Evolutionary conservation across 2,888 invertebrate genomes (phyloP), one percentile per base, ranked within the genome.

Genomic region (Philhelius pedissequus): DNA sequence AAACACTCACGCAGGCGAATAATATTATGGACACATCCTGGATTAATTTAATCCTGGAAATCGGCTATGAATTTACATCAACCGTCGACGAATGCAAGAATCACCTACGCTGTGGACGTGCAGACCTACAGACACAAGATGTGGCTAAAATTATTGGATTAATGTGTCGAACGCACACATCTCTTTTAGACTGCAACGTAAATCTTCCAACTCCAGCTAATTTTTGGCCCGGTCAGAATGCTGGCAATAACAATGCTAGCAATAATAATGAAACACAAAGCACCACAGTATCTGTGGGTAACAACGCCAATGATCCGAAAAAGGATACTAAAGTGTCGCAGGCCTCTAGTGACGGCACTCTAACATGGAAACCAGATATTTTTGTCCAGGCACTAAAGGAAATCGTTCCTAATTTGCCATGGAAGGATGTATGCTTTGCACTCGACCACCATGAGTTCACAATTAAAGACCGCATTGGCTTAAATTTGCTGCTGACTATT

Each of bases 341-440:
- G 58, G 62, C 43, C 50, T 79, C 68, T 81, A 94, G 94, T 89
- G 89, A 93, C 91, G 90, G 94, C 90, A 90, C 91, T 18, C 90
- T 91, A 45, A 93, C 96, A 71, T 99, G 99, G 99, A 98, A 98
- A 91, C 94, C 97, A 11, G 98, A 99, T 89, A 94, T 97, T 70
- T 98, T 99, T 90, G 96, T 98, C 45, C 96, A 97, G 90, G 95
- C 97, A n/a, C 92, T 98, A 27, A 97, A 97, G 90, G 98, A 98
- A 90, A 92, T 97, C 86, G 96, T 96, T 86, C 95, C 97, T 1
- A 96, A 94, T 89, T 92, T 99, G 79, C 95, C 96, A 88, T 99
- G 99, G 98, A 96, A 96, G 89, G 98, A 98, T 89, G 97, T 99
- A 0, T 95, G 98, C 87, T 92, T 95, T 83, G 97, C 98, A 92